Evolutionary conservation across 2,888 invertebrate genomes (phyloP), one percentile per base, ranked within the genome.

Genomic region (Agriopis marginaria): DNA sequence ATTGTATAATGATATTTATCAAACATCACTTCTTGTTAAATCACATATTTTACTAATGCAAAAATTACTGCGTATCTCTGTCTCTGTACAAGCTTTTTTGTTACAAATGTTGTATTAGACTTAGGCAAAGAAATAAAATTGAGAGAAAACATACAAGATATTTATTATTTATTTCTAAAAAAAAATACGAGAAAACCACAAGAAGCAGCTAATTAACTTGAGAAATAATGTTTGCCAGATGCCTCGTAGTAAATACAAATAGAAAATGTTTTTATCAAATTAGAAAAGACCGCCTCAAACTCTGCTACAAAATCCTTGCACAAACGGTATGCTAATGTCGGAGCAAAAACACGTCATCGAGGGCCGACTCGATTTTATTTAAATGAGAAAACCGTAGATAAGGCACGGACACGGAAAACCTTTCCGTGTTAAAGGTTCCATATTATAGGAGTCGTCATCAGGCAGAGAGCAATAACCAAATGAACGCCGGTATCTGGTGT

Each of bases 401-500:
- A 89, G 87, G 85, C 86, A 87, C 85, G 85, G 79, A 82, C 82
- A 79, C 79, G 84, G 84, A 85, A 89, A 88, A 84, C 84, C 84
- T 88, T 86, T 87, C 82, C 83, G 77, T 79, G 77, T 76, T 58
- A 32, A 45, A 47, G 45, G 58, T 58, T 58, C 58, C 77, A 82
- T 85, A 84, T 87, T 86, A 86, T 62, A 67, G 76, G 80, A 85
- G 82, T 81, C 81, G 80, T 88, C 88, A 84, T 88, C 88, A 87
- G 78, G 79, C 79, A 77, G 79, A 86, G 82, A 87, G 89, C 85
- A 90, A 90, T 89, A 90, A 90, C 89, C 86, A 90, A 90, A 91
- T 89, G 87, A 87, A 87, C 82, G 64, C 55, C 40, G 84, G 82
- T 88, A 89, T 90, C 89, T 87, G 78, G 77, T 77, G 78, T 82